A percentile compares a stretch with the other conserved stretches of the same genome.
These are phyloP conservation scores for Tortricodes alternella DNA, from an alignment of 2,888 invertebrate genomes.

Conservation along the genomic window DNA sequence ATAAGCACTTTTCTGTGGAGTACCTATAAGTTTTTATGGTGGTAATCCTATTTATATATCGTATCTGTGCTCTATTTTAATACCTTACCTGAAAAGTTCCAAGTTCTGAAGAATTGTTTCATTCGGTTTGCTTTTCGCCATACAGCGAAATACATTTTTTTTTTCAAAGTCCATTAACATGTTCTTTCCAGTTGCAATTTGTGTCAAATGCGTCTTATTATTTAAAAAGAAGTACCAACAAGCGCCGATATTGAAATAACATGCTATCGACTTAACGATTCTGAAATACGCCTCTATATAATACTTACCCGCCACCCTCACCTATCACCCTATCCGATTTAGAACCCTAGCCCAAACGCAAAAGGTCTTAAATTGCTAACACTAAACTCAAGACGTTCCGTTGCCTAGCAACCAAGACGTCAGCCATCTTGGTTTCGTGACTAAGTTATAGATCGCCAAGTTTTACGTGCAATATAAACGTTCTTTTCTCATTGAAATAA, in stretches of 20 bases:
- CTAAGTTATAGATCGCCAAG: constrained; percentile 46
- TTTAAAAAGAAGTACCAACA: background rate
- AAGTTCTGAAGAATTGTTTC: too few relatives aligned
- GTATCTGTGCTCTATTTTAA: too few relatives aligned
- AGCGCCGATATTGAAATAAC: constrained; percentile 9
- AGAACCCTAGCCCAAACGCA: background rate
- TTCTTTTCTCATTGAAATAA: background rate
- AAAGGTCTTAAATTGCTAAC: constrained; percentile 8
- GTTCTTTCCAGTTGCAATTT: background rate
- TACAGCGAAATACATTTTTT: too few relatives aligned
- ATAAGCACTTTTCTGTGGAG: too few relatives aligned
- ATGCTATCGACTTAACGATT: constrained; percentile 10
- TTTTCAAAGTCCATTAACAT: background rate
- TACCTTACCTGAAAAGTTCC: too few relatives aligned
- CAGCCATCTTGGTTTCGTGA: constrained; percentile 68
- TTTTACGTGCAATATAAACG: background rate
- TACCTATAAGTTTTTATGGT: too few relatives aligned
- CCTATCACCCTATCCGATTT: background rate
- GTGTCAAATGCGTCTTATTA: background rate
- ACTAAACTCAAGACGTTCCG: constrained; percentile 51
- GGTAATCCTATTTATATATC: too few relatives aligned
- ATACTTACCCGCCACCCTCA: background rate
- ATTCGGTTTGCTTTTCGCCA: too few relatives aligned
- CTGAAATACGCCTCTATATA: constrained; percentile 10
- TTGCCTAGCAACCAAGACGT: constrained; percentile 64